phyloP scores from a whole-genome alignment of 2,888 invertebrate genomes.

The Stenodema calcarata region DNA sequence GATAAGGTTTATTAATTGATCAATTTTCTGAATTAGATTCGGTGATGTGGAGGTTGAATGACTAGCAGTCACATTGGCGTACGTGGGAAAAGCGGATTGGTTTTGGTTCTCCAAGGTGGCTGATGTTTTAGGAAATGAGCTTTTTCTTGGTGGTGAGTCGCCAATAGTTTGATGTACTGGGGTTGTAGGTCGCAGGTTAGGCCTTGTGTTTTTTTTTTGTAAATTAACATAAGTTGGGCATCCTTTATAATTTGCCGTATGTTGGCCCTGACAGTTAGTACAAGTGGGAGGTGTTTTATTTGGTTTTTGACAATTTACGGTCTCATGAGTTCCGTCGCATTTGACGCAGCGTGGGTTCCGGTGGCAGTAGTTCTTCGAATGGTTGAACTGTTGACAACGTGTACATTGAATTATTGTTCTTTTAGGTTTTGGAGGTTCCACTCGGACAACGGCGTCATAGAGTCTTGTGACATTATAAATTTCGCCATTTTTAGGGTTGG shows the following conservation, averaged over 20 bases:
- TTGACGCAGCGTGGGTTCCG: neutral
- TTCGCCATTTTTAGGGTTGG: conserved; percentile 34
- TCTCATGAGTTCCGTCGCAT: conserved; percentile 31
- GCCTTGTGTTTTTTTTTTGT: too few species aligned
- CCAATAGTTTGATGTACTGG: too few species aligned
- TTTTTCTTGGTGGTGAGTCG: too few species aligned
- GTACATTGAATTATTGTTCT: conserved; percentile 19
- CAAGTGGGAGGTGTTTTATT: neutral
- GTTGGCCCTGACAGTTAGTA: conserved; percentile 23
- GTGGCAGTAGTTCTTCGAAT: conserved; percentile 38
- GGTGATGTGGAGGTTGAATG: too few species aligned
- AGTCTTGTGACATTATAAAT: conserved; percentile 16
- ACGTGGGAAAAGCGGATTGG: too few species aligned
- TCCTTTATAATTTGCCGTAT: conserved; percentile 36
- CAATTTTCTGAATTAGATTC: too few species aligned
- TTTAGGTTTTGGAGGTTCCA: conserved; percentile 30
- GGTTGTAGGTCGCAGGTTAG: too few species aligned
- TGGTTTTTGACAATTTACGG: conserved; percentile 8
- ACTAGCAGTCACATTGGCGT: too few species aligned
- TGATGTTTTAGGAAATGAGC: too few species aligned
- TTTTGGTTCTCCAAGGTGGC: too few species aligned
- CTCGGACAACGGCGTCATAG: neutral
- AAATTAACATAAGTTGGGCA: too few species aligned
- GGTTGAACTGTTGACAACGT: conserved; percentile 18
- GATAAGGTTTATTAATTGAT: neutral